A percentile compares a stretch with the other conserved stretches of the same genome.
Conservation (phyloP, 2,888 invertebrate species). For the Amiota minor region DNA sequence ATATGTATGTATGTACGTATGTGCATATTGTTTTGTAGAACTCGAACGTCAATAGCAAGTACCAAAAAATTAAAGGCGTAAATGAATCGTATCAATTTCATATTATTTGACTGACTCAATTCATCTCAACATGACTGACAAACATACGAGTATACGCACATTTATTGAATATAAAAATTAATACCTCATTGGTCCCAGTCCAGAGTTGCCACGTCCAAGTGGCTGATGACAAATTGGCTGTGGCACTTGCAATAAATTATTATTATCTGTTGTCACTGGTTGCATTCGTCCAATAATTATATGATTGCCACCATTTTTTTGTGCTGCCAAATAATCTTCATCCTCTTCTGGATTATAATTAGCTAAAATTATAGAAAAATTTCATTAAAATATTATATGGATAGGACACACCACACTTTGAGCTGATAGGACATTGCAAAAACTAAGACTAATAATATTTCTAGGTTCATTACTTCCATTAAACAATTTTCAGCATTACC, state of each 20-base stretch:
- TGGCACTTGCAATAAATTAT: conserved; percentile 67
- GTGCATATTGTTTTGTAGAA: too few species aligned
- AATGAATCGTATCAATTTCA: conserved; percentile 38
- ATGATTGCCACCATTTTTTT: conserved; percentile 66
- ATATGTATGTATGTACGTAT: too few species aligned
- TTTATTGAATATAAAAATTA: conserved; percentile 53
- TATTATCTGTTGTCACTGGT: conserved; percentile 57
- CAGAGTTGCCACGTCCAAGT: conserved; percentile 61
- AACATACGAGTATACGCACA: conserved; percentile 18
- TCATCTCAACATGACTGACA: conserved; percentile 24
- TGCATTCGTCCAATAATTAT: conserved; percentile 63
- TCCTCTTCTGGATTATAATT: conserved; percentile 75
- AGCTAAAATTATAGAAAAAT: conserved; percentile 55
- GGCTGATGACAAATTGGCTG: conserved; percentile 71
- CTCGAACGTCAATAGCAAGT: conserved; percentile 1
- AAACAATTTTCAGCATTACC: too few species aligned
- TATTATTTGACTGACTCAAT: conserved; percentile 32
- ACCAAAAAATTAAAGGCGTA: conserved; percentile 1
- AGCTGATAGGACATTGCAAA: too few species aligned
- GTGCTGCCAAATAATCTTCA: conserved; percentile 64
- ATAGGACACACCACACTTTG: too few species aligned
- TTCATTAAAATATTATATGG: neutral
- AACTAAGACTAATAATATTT: too few species aligned
- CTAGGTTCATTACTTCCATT: too few species aligned
- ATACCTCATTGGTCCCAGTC: conserved; percentile 60